Conservation (phyloP, 2,888 invertebrate species). For the Selenia dentaria region DNA sequence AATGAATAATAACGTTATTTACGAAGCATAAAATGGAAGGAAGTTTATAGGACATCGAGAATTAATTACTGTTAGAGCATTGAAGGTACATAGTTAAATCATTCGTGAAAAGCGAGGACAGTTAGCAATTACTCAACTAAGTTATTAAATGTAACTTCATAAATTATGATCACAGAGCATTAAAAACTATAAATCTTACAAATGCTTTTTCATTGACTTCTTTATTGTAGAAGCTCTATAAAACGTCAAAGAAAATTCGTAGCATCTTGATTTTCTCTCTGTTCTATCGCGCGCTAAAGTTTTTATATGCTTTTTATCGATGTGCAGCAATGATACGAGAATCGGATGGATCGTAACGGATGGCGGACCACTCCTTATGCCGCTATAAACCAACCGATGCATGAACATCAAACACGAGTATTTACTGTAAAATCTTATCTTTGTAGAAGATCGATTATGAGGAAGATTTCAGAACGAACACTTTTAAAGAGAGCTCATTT, state of each 20-base stretch:
- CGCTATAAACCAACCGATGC: slow-evolving; percentile 54
- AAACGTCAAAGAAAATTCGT: slow-evolving; percentile 24
- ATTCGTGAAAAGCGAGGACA: slow-evolving; percentile 2
- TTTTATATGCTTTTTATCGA: slow-evolving; percentile 41
- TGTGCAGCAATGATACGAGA: slow-evolving; percentile 42
- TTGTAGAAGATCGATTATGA: slow-evolving; percentile 34
- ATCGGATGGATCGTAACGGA: slow-evolving; percentile 44
- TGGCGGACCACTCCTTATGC: slow-evolving; percentile 44
- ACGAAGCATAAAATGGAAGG: slow-evolving; percentile 5
- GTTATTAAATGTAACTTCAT: slow-evolving; percentile 8
- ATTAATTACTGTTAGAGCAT: slow-evolving; percentile 9
- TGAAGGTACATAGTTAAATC: background rate
- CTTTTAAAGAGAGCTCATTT: too few relatives aligned
- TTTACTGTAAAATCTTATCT: slow-evolving; percentile 40
- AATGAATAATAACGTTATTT: slow-evolving; percentile 1
- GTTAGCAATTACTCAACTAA: slow-evolving; percentile 2
- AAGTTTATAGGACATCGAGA: too few relatives aligned
- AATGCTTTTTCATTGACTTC: slow-evolving; percentile 20
- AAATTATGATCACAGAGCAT: slow-evolving; percentile 16
- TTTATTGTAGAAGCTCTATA: slow-evolving; percentile 25
- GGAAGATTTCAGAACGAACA: slow-evolving; percentile 25
- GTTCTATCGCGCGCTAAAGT: slow-evolving; percentile 35
- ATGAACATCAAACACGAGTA: slow-evolving; percentile 45
- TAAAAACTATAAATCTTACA: slow-evolving; percentile 24
- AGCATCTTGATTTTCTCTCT: slow-evolving; percentile 32